Evolutionary conservation across 2,888 invertebrate species (phyloP).

Genomic region (Meliscaeva auricollis): DNA sequence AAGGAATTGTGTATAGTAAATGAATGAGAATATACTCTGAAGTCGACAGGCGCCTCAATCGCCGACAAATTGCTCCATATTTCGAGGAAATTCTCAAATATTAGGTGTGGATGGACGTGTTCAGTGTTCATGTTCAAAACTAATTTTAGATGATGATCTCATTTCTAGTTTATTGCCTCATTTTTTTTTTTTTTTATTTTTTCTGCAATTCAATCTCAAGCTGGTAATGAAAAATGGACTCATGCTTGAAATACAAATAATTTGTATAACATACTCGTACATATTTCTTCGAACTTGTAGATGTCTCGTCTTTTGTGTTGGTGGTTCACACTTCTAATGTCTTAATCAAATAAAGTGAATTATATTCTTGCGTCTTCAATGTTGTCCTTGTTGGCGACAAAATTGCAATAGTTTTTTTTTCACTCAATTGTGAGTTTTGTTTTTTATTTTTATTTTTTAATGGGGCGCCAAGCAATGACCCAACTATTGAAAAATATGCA

Average conservation of each 20-base stretch:
- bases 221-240: conserved; percentile 47
- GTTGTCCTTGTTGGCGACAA: conserved; percentile 41
- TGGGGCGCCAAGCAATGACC: conserved; percentile 36
- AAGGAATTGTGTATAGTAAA: conserved; percentile 11
- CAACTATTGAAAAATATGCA: conserved; percentile 27
- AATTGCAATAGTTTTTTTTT: conserved; percentile 2
- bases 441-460: background rate
- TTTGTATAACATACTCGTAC: background rate
- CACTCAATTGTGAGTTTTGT: background rate
- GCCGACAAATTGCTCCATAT: conserved; percentile 47
- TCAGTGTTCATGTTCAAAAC: conserved; percentile 41
- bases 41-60: conserved; percentile 39
- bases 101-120: conserved; percentile 24
- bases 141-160: conserved; percentile 59
- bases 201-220: conserved; percentile 33
- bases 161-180: conserved; percentile 40
- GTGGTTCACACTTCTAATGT: conserved; percentile 5
- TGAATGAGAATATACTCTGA: conserved; percentile 10
- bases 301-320: background rate
- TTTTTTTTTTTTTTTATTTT: conserved; percentile 3
- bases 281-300: background rate
- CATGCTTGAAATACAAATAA: conserved; percentile 37
- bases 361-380: conserved; percentile 34
- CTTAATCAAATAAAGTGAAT: conserved; percentile 47
- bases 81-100: conserved; percentile 49